These are phyloP conservation scores for Heterochromis multidens DNA, from an alignment of 2,113 vertebrate species.

Conservation along the genomic window DNA sequence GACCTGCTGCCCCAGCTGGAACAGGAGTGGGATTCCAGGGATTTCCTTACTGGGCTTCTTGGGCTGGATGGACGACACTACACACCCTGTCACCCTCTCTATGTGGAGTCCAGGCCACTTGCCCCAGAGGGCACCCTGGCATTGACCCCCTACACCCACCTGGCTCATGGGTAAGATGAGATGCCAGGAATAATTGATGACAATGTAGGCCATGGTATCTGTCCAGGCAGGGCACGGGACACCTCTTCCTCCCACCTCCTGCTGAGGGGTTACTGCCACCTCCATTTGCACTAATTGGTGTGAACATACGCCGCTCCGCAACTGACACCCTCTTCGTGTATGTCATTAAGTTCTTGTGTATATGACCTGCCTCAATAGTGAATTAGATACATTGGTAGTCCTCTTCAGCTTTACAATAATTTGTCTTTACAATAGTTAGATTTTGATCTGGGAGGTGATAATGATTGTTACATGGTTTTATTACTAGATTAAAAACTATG, in stretches of 20 bases:
- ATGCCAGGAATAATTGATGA: slow-evolving; percentile 79
- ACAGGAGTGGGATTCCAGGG: slow-evolving; percentile 65
- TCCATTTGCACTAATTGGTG: slow-evolving; percentile 78
- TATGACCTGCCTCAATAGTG: slow-evolving; percentile 8
- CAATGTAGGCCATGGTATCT: slow-evolving; percentile 55
- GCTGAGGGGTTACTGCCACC: slow-evolving; percentile 57
- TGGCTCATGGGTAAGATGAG: slow-evolving; percentile 70
- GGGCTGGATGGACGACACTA: slow-evolving; percentile 33
- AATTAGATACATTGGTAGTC: not conserved
- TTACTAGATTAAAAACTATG: not conserved
- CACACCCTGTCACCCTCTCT: slow-evolving; percentile 10
- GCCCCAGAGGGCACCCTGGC: slow-evolving; percentile 45
- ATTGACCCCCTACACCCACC: slow-evolving; percentile 51
- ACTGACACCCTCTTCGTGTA: not conserved
- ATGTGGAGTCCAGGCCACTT: slow-evolving; percentile 31
- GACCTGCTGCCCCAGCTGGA: slow-evolving; percentile 60
- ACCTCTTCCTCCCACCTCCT: slow-evolving; percentile 58
- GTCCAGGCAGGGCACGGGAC: slow-evolving; percentile 48
- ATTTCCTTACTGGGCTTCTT: slow-evolving; percentile 65
- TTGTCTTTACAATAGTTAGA: not conserved
- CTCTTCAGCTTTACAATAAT: not conserved
- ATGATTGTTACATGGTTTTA: not conserved
- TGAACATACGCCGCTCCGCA: slow-evolving; percentile 2
- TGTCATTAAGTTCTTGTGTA: slow-evolving; percentile 13
- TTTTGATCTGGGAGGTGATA: not conserved